Conservation (phyloP, 2,888 invertebrate species). For the Parnassius orleans region DNA sequence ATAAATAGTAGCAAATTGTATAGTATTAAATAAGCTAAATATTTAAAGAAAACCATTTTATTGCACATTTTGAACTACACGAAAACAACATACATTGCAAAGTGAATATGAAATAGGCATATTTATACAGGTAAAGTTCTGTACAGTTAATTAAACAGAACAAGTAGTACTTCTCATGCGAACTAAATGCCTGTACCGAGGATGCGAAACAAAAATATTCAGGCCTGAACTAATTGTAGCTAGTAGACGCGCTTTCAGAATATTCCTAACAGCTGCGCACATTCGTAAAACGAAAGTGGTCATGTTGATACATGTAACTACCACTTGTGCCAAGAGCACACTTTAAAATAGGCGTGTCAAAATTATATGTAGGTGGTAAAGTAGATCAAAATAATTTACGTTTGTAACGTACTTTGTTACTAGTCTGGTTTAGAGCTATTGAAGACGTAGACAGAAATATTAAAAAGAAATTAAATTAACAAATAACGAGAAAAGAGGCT, state of each 20-base stretch:
- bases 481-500: no score
- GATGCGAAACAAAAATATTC: slow-evolving; percentile 20
- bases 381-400: no score
- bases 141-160: slow-evolving; percentile 24
- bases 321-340: background rate
- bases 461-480: no score
- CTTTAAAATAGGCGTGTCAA: background rate
- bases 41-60: no score
- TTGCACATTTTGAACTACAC: background rate
- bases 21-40: no score
- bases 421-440: no score
- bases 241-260: slow-evolving; percentile 12
- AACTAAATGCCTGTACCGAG: slow-evolving; percentile 8
- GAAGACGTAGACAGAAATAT: no score
- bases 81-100: slow-evolving; percentile 1
- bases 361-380: background rate
- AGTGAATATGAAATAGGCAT: slow-evolving; percentile 13
- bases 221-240: slow-evolving; percentile 13
- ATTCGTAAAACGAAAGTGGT: slow-evolving; percentile 4
- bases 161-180: slow-evolving; percentile 12
- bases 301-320: background rate
- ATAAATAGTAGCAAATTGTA: no score
- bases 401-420: no score
- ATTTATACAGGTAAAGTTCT: slow-evolving; percentile 24
- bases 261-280: slow-evolving; percentile 7